A percentile compares a stretch with the other conserved stretches of the same genome.
Evolutionary conservation across 2,113 vertebrate genomes (phyloP).

Genomic region (Passer domesticus): DNA sequence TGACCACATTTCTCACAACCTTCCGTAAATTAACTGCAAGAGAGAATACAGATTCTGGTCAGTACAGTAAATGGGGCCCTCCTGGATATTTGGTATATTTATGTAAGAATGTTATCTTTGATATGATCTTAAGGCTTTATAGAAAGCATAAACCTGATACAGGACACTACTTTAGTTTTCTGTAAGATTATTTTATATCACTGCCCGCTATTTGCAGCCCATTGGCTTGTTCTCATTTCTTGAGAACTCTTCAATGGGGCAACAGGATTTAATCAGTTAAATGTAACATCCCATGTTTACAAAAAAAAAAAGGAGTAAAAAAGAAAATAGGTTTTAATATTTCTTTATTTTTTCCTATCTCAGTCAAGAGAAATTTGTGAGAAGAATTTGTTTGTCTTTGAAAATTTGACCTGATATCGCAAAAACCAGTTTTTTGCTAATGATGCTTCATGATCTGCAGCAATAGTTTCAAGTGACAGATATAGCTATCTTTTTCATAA

Average conservation of each 20-base stretch:
- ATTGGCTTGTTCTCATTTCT: not conserved
- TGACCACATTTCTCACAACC: not conserved
- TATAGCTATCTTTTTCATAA: not conserved
- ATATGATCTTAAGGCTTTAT: not conserved
- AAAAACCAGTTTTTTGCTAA: not conserved
- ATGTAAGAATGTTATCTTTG: not conserved
- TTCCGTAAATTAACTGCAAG: slow-evolving; percentile 4
- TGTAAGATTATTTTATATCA: not conserved
- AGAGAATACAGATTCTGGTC: not conserved
- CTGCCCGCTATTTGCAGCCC: not conserved
- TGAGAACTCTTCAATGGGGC: not conserved
- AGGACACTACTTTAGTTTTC: slow-evolving; percentile 20
- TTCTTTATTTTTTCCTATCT: not conserved
- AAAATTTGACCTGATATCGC: not conserved
- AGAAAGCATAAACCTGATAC: not conserved
- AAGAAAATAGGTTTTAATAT: not conserved
- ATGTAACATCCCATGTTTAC: not conserved
- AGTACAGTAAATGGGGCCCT: not conserved
- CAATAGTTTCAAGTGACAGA: not conserved
- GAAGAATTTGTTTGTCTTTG: not conserved
- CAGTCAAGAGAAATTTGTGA: not conserved
- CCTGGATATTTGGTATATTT: not conserved
- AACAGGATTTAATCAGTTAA: not conserved
- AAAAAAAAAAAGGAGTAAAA: not conserved
- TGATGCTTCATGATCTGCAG: not conserved